Evolutionary conservation across 23 tunicate genomes (phyloP), one percentile per base, ranked within the genome.

Genomic region (Phallusia fumigata): DNA sequence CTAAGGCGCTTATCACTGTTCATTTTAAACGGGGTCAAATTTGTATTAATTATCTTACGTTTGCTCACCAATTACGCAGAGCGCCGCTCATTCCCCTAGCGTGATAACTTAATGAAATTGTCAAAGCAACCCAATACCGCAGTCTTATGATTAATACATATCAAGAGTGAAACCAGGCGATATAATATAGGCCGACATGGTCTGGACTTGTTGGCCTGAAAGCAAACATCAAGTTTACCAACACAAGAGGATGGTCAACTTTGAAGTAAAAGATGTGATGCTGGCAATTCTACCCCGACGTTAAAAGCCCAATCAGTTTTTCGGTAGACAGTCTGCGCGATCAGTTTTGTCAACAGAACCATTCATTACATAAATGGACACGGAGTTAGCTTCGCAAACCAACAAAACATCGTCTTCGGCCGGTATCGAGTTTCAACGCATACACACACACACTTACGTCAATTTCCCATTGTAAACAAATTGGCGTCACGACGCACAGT

Each of bases 401-500:
- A 6, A 58, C 28, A 24, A 6, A 13, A 58, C 69, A 16, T 40
- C 69, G 1, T 24, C 69, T 1, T 22, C 28, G 16, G 26, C 69
- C 28, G 69, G 69, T 16, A 16, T 58, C 69, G 69, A 24, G 69
- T 58, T 58, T 58, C 69, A 58, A 58, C 15, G 69, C 69, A 58
- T 16, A 58, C 47, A 58, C 69, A 58, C 69, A 58, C 47, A 58
- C 69, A 58, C 69, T 58, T 58, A 58, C 69, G 69, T 58, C 69
- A 58, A 24, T 58, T 58, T 58, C 69, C 69, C 69, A 58, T 58
- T 58, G 69, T 58, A 11, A 58, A 58, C 69, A 58, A 58, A 58
- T 58, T 58, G 69, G 69, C 69, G 69, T 58, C 69, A 6, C 16
- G 69, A 16, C 69, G 69, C 69, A 58, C 15, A 1, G 69, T 58